phyloP scores from a whole-genome alignment of 2,888 invertebrate species.

The Eupithecia tripunctaria region DNA sequence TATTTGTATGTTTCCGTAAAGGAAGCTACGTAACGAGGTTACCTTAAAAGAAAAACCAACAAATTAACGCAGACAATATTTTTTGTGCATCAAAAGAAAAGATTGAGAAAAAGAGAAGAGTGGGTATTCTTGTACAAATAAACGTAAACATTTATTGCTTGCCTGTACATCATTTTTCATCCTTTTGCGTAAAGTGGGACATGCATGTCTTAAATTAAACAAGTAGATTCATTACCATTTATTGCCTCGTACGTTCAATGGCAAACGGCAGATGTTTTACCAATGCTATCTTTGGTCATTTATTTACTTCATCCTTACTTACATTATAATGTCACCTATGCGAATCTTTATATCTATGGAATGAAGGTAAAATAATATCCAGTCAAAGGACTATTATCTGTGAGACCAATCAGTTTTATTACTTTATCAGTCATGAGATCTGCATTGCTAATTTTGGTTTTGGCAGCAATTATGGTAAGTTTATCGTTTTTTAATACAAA shows the following conservation, averaged over 20 bases:
- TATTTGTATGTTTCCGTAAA: not conserved
- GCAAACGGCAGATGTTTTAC: constrained; percentile 5
- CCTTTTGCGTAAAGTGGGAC: not conserved
- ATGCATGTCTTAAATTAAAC: not conserved
- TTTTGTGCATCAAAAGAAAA: not conserved
- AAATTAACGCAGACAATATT: not conserved
- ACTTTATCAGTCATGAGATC: not conserved
- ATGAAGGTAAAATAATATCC: not conserved
- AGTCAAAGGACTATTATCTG: not conserved
- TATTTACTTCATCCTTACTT: not conserved
- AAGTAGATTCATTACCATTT: not conserved
- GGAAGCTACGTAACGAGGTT: not conserved
- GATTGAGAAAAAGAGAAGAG: too few species aligned
- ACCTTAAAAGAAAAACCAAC: not conserved
- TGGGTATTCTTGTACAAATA: not conserved
- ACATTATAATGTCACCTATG: not conserved
- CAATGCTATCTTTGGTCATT: not conserved
- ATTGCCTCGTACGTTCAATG: constrained; percentile 9
- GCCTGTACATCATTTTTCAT: not conserved
- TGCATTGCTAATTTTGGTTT: not conserved
- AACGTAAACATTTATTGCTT: not conserved
- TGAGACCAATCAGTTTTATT: not conserved
- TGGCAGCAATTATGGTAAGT: not conserved
- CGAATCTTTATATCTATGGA: not conserved
- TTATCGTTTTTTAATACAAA: not conserved